These are phyloP conservation scores for Anthophora plumipes DNA, from an alignment of 2,888 invertebrate genomes.

Conservation along the genomic window DNA sequence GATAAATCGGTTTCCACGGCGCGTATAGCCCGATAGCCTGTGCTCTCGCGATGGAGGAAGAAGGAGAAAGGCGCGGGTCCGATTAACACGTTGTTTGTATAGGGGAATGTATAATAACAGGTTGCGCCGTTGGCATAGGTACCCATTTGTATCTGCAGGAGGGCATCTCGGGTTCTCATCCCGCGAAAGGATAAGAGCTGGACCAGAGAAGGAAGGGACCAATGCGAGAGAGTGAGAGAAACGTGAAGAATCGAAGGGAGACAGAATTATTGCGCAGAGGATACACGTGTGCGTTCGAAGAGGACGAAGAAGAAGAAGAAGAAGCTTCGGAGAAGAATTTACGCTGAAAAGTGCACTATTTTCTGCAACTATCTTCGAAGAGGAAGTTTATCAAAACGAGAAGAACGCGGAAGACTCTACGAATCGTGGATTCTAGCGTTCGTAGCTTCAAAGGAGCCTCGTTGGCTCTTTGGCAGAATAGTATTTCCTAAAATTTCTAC, in stretches of 20 bases:
- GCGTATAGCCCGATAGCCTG: constrained; percentile 64
- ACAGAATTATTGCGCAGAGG: constrained; percentile 31
- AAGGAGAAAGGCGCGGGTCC: constrained; percentile 74
- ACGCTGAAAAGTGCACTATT: too few relatives aligned
- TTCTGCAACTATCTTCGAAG: too few relatives aligned
- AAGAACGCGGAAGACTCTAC: too few relatives aligned
- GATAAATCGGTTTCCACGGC: constrained; percentile 68
- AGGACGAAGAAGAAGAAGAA: not conserved
- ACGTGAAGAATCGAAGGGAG: constrained; percentile 36
- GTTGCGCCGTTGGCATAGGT: constrained; percentile 83
- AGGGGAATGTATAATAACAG: constrained; percentile 85
- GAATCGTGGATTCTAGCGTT: too few relatives aligned
- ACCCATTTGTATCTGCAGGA: constrained; percentile 81
- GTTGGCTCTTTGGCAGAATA: too few relatives aligned
- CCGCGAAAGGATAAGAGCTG: constrained; percentile 61
- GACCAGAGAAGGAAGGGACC: constrained; percentile 36
- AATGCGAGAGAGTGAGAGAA: constrained; percentile 23
- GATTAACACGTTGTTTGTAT: constrained; percentile 85
- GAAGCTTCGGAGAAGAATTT: not conserved
- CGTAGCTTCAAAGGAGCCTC: too few relatives aligned
- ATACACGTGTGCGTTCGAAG: constrained; percentile 18
- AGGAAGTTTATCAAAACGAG: too few relatives aligned
- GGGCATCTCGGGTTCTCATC: constrained; percentile 80
- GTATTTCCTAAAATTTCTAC: too few relatives aligned
- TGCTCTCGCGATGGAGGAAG: constrained; percentile 51